phyloP scores from a whole-genome alignment of 2,888 invertebrate species.

The Aromia moschata region DNA sequence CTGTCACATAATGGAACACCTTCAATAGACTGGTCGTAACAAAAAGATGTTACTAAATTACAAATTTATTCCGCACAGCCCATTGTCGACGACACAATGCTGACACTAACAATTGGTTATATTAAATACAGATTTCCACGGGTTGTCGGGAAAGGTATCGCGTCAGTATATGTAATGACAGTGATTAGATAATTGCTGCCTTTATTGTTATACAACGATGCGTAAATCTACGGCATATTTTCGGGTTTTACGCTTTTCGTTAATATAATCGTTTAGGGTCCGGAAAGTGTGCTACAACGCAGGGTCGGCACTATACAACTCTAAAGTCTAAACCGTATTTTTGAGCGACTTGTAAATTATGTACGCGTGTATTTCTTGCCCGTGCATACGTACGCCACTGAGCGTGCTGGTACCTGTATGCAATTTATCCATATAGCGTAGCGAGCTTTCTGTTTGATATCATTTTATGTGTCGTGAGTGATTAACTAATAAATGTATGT shows the following conservation, averaged over 20 bases:
- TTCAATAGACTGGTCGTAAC: conserved; percentile 12
- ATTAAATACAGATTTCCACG: conserved; percentile 13
- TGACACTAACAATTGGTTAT: conserved; percentile 17
- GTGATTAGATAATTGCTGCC: conserved; percentile 12
- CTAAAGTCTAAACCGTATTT: no score
- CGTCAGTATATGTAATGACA: conserved; percentile 5
- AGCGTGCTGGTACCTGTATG: no score
- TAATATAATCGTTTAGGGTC: no score
- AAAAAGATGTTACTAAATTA: conserved; percentile 21
- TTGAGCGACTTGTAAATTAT: no score
- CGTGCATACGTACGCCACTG: no score
- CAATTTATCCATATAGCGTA: no score
- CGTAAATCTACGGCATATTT: background rate
- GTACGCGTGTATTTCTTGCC: no score
- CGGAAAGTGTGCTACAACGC: no score
- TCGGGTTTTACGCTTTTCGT: background rate
- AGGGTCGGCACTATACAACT: no score
- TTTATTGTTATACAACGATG: background rate
- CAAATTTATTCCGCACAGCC: conserved; percentile 26
- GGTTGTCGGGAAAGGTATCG: conserved; percentile 5
- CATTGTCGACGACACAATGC: conserved; percentile 25
- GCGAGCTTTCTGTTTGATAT: no score
- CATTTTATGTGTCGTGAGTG: no score
- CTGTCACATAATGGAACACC: conserved; percentile 34
- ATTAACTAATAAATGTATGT: no score